Base-by-base conservation (phyloP, 2,113 vertebrate species). In the Acanthisitta chloris region DNA sequence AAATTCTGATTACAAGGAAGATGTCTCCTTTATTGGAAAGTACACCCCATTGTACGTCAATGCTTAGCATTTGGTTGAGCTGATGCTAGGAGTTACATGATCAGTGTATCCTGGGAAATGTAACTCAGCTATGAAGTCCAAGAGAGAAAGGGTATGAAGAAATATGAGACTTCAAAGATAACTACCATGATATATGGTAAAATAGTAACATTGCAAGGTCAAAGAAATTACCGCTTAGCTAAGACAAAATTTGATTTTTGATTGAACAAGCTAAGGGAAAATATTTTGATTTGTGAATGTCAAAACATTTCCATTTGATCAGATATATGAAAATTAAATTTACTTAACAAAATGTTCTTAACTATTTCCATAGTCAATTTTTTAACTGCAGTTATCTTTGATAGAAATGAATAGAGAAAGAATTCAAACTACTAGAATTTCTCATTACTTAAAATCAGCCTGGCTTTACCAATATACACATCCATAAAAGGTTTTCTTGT, bases 261-360 rank as follows among this genome's bases (percentile, higher is more conserved):
- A 78, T 84, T 87, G 61, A 79, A 74, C n/a, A 81, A 54, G 11
- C 36, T 74, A 69, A 81, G 45, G 49, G 49, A 73, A 89, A 79
- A 72, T 92, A 79, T 86, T 95, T 92, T 89, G 31, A 57, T 87
- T 69, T 61, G 10, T 24, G 36, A 91, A 87, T 81, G 61, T 92
- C 80, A 94, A 86, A 95, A 92, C 81, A 94, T 89, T 92, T 96
- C 86, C 33, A 69, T 89, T 89, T 40, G 20, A 87, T 87, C 84
- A 91, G 77, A 94, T 89, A 95, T 45, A 25, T 55, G 33, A 92
- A 90, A 96, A 92, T 95, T 79, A 38, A 94, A 89, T 96, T 80
- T 92, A 64, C 46, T 87, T 57, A 85, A 76, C 45, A 85, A 84
- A 80, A 92, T 71, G 17, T 55, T 67, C 78, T 76, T 84, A 81